A percentile compares a stretch with the other conserved stretches of the same genome.
Conservation (phyloP, 2,888 invertebrate species). For the Acleris sparsana region DNA sequence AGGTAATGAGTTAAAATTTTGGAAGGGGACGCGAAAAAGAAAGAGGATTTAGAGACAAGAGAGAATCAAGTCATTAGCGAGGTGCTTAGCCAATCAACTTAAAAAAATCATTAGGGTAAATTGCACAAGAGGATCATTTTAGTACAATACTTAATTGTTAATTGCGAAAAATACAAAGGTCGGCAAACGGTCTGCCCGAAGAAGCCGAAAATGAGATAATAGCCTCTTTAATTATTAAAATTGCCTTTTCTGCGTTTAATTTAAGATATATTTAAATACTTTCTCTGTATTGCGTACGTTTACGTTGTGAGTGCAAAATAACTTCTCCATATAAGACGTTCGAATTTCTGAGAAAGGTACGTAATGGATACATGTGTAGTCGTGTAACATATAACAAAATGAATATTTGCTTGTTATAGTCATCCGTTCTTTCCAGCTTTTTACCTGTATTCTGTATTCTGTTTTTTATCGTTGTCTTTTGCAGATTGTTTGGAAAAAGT, state of each 20-base stretch:
- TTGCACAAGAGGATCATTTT: slow-evolving; percentile 42
- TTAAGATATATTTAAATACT: neutral
- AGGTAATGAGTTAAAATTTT: too few species aligned
- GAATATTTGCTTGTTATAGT: too few species aligned
- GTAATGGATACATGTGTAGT: too few species aligned
- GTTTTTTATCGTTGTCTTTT: too few species aligned
- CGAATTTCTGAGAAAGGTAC: too few species aligned
- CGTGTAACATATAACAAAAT: too few species aligned
- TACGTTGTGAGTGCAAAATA: neutral
- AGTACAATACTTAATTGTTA: slow-evolving; percentile 23
- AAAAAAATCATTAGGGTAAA: slow-evolving; percentile 55
- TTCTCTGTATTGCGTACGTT: neutral
- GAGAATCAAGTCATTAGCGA: slow-evolving; percentile 57
- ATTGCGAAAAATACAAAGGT: slow-evolving; percentile 19
- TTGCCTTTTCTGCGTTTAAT: neutral
- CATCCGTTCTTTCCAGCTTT: too few species aligned
- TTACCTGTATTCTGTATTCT: too few species aligned
- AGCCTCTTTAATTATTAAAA: slow-evolving; percentile 6
- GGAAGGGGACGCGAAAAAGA: too few species aligned
- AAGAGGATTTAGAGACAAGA: neutral
- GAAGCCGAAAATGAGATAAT: slow-evolving; percentile 2
- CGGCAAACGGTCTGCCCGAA: neutral
- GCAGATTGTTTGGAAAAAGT: too few species aligned
- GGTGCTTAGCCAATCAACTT: slow-evolving; percentile 56
- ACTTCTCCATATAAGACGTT: neutral